Percentiles rank a stretch among this genome's conserved stretches.
phyloP scores from a whole-genome alignment of 1,140 invertebrate species.

The Wasmannia auropunctata region DNA sequence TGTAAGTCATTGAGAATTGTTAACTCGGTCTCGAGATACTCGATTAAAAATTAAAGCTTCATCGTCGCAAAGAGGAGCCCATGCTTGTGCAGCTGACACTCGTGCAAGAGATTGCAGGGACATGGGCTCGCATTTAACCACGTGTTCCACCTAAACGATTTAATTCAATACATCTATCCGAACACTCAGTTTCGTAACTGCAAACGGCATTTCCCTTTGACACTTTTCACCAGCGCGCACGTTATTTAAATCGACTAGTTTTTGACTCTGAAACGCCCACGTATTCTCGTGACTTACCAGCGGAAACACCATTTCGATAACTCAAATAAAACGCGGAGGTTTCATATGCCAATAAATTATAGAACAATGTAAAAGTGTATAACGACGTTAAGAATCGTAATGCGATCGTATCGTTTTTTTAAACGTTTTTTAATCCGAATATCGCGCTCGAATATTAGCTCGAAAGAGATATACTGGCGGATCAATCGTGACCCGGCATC shows the following conservation, averaged over 20 bases:
- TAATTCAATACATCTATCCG: conserved; percentile 8
- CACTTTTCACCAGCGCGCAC: not conserved
- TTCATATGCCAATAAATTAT: not conserved
- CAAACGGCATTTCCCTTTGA: conserved; percentile 40
- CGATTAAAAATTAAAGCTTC: not conserved
- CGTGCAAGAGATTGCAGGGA: not conserved
- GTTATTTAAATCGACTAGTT: conserved; percentile 24
- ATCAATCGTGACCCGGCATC: not conserved
- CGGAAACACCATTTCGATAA: not conserved
- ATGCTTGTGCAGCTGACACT: not conserved
- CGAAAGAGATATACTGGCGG: not conserved
- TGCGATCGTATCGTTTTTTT: not conserved
- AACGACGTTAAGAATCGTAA: not conserved
- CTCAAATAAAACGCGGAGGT: conserved; percentile 31
- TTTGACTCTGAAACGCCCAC: conserved; percentile 3
- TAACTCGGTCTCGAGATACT: not conserved
- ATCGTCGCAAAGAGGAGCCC: not conserved
- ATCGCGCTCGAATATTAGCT: not conserved
- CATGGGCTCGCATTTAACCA: conserved; percentile 7
- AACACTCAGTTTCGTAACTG: conserved; percentile 18
- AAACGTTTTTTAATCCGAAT: not conserved
- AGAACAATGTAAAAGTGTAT: not conserved
- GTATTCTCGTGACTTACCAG: conserved; percentile 2
- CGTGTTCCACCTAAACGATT: conserved; percentile 24
- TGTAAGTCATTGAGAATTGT: not conserved